phyloP scores from a whole-genome alignment of 1,140 invertebrate species.

The Lucilia sericata region DNA sequence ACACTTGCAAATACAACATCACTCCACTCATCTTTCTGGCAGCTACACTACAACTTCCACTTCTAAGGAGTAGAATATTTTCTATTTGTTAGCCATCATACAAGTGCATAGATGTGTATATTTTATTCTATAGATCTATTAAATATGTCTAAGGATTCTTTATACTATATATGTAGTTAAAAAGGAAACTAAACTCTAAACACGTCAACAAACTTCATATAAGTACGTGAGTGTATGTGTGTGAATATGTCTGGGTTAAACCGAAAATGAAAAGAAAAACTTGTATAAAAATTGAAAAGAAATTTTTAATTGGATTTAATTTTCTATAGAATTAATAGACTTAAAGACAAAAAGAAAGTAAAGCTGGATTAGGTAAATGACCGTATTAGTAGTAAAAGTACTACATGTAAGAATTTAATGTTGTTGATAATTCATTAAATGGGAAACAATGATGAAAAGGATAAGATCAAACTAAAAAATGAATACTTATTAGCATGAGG shows the following conservation, averaged over 20 bases:
- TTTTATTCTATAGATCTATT: background rate
- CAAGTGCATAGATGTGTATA: background rate
- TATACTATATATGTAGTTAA: background rate
- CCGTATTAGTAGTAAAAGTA: background rate
- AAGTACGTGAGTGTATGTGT: no score
- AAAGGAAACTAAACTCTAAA: background rate
- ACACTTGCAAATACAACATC: background rate
- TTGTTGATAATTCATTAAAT: no score
- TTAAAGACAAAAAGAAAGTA: background rate
- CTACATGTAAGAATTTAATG: background rate
- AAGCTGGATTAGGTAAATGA: background rate
- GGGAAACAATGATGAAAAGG: no score
- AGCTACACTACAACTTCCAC: background rate
- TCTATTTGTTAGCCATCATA: background rate
- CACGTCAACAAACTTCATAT: background rate
- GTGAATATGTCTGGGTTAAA: no score
- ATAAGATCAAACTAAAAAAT: no score
- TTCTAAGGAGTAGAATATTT: background rate
- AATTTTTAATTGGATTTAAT: constrained; percentile 28
- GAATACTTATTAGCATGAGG: no score
- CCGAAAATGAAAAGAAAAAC: background rate
- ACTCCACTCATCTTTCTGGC: background rate
- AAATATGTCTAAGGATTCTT: constrained; percentile 2
- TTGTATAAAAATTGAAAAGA: background rate
- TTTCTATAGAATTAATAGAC: constrained; percentile 18